Conservation (phyloP, 2,797 vertebrate species). For the Pteropus rufus region DNA sequence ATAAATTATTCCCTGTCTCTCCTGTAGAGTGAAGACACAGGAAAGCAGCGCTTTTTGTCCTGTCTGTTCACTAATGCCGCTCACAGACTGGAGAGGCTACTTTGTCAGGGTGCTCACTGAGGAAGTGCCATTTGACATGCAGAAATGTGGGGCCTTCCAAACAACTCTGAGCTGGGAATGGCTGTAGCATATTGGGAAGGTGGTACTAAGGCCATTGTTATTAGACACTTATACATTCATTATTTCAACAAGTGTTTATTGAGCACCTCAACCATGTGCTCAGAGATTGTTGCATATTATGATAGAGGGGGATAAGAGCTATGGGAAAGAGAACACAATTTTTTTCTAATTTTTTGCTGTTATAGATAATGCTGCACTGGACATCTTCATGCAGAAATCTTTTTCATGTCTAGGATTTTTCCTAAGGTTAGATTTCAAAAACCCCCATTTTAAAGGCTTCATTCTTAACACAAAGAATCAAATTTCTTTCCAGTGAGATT, state of each 20-base stretch:
- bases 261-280: background rate
- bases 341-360: background rate
- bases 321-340: background rate
- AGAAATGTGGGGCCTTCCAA: too few species aligned
- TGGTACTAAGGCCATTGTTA: too few species aligned
- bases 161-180: too few species aligned
- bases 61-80: too few species aligned
- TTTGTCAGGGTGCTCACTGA: too few species aligned
- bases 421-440: background rate
- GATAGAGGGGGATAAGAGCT: background rate
- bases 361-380: background rate
- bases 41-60: too few species aligned
- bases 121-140: too few species aligned
- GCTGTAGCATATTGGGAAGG: too few species aligned
- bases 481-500: background rate
- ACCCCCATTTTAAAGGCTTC: background rate
- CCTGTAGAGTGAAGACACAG: too few species aligned
- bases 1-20: too few species aligned
- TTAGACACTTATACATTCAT: too few species aligned
- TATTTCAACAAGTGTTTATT: too few species aligned
- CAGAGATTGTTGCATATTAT: background rate
- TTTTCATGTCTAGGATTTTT: background rate
- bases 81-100: background rate
- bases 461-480: background rate
- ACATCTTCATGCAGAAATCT: background rate